Conservation (phyloP, 2,888 invertebrate genomes). For the Sphaerophoria taeniata region DNA sequence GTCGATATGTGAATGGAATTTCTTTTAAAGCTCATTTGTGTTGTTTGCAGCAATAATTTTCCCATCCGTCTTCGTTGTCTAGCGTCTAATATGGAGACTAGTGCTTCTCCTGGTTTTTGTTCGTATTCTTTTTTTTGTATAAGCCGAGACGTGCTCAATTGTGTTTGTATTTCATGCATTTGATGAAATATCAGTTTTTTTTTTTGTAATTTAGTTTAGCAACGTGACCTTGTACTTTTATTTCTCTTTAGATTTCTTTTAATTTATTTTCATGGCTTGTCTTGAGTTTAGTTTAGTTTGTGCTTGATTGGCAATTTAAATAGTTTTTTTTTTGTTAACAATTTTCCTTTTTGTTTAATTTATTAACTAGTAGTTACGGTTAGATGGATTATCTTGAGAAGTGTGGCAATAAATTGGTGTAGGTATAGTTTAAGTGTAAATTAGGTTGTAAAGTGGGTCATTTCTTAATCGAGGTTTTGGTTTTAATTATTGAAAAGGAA, state of each 20-base stretch:
- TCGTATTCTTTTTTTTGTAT: constrained; percentile 12
- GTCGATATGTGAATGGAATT: constrained; percentile 44
- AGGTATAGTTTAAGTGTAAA: not conserved
- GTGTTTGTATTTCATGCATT: constrained; percentile 59
- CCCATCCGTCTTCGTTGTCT: not conserved
- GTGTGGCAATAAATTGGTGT: constrained; percentile 23
- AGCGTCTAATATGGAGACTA: not conserved
- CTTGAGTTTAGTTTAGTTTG: not conserved
- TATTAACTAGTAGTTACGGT: constrained; percentile 16
- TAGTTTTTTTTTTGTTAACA: constrained; percentile 29
- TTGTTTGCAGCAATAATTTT: constrained; percentile 31
- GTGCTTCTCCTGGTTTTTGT: constrained; percentile 52
- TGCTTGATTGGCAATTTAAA: constrained; percentile 19
- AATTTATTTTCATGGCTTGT: constrained; percentile 16
- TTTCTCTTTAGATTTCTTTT: constrained; percentile 54
- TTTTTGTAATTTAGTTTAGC: constrained; percentile 31
- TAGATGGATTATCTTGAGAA: constrained; percentile 11
- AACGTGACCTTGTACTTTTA: constrained; percentile 63
- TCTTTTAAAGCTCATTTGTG: constrained; percentile 15
- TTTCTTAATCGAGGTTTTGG: not conserved
- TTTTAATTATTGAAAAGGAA: too few relatives aligned
- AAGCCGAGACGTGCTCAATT: constrained; percentile 61
- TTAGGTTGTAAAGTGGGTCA: not conserved
- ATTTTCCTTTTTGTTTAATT: not conserved
- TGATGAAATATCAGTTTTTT: constrained; percentile 54